These are phyloP conservation scores for Hydropotes inermis DNA, from an alignment of 2,113 vertebrate genomes.

Conservation along the genomic window DNA sequence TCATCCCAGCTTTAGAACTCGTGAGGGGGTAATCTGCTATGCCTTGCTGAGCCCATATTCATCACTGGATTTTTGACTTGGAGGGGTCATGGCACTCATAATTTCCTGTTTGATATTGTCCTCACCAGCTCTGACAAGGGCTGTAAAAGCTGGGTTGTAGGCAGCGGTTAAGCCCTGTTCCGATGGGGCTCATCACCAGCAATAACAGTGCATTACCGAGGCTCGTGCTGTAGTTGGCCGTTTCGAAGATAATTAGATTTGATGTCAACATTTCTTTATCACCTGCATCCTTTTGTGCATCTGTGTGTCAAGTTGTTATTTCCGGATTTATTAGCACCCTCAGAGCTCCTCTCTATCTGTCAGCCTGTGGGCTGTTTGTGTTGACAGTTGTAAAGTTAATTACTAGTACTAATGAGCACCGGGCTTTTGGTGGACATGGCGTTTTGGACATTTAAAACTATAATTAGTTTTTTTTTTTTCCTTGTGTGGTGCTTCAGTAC, in stretches of 20 bases:
- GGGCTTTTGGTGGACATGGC: constrained; percentile 89
- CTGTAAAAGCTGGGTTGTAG: constrained; percentile 80
- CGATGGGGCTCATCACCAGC: constrained; percentile 82
- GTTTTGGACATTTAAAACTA: constrained; percentile 89
- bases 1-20: constrained; percentile 88
- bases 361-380: constrained; percentile 86
- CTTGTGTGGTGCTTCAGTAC: constrained; percentile 70
- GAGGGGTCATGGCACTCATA: constrained; percentile 86
- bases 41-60: constrained; percentile 86
- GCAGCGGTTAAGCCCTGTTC: constrained; percentile 78
- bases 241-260: constrained; percentile 92
- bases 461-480: constrained; percentile 83
- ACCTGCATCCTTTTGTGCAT: constrained; percentile 90
- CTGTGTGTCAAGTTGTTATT: constrained; percentile 90
- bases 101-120: constrained; percentile 87
- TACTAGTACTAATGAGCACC: constrained; percentile 90
- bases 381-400: constrained; percentile 94
- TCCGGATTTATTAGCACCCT: constrained; percentile 90
- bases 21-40: constrained; percentile 87
- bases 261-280: constrained; percentile 92
- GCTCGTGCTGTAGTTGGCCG: constrained; percentile 80
- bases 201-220: constrained; percentile 83
- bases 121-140: constrained; percentile 84
- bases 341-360: constrained; percentile 87
- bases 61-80: constrained; percentile 84